Evolutionary conservation across 2,888 invertebrate species (phyloP).

Genomic region (Nymphalis c-album): DNA sequence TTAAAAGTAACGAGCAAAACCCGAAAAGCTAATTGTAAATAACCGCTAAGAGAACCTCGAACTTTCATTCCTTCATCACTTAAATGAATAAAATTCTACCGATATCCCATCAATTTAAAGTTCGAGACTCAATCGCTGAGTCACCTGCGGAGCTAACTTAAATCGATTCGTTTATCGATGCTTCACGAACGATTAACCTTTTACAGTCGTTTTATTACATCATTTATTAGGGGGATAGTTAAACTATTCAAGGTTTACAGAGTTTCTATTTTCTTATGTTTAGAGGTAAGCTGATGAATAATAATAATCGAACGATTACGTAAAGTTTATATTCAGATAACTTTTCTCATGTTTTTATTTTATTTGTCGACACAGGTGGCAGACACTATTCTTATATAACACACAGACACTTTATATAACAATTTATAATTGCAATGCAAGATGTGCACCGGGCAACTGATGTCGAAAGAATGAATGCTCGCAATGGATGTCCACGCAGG

Average conservation of each 20-base stretch:
- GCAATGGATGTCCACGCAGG: too few relatives aligned
- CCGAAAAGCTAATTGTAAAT: conserved; percentile 33
- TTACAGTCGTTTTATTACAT: conserved; percentile 68
- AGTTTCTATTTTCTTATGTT: background rate
- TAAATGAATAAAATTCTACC: conserved; percentile 41
- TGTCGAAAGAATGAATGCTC: too few relatives aligned
- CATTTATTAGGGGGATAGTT: conserved; percentile 48
- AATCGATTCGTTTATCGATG: conserved; percentile 79
- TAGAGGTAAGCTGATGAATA: background rate
- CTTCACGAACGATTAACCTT: conserved; percentile 75
- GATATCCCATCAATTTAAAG: conserved; percentile 78
- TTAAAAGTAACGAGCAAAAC: conserved; percentile 23
- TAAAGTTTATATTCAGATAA: too few relatives aligned
- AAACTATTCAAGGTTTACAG: conserved; percentile 24
- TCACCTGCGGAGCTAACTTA: conserved; percentile 73
- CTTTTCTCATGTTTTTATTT: too few relatives aligned
- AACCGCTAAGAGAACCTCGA: conserved; percentile 33
- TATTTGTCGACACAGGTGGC: too few relatives aligned
- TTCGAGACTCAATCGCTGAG: conserved; percentile 61
- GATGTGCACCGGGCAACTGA: too few relatives aligned
- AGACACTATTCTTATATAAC: too few relatives aligned
- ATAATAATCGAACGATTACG: too few relatives aligned
- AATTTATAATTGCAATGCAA: too few relatives aligned
- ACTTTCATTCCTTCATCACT: conserved; percentile 40
- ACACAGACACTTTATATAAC: too few relatives aligned